These are phyloP conservation scores for Xerus rutilus DNA, from an alignment of 2,797 vertebrate genomes.

Conservation along the genomic window DNA sequence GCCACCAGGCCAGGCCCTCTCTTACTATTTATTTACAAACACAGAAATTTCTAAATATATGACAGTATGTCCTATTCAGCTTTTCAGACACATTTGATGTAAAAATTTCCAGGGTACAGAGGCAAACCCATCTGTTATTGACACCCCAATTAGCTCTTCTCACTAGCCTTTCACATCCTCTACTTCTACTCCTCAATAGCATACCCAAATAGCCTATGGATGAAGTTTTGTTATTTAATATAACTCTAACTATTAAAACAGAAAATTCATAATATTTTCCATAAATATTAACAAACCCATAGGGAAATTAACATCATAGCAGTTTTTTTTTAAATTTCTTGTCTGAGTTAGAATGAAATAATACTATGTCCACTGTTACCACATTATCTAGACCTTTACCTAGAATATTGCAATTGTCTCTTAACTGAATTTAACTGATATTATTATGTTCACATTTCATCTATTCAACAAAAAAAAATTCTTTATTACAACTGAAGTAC, in stretches of 20 bases:
- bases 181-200: background rate
- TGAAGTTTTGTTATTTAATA: background rate
- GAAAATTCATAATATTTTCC: background rate
- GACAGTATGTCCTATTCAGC: background rate
- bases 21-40: background rate
- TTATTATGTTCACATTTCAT: background rate
- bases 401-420: background rate
- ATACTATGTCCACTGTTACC: background rate
- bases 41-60: background rate
- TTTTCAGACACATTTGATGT: background rate
- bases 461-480: background rate
- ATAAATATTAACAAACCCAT: background rate
- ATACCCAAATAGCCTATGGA: rapidly evolving
- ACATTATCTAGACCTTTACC: background rate
- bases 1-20: background rate
- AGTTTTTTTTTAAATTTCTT: background rate
- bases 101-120: background rate
- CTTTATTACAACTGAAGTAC: background rate
- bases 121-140: background rate
- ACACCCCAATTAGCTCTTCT: background rate
- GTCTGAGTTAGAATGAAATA: background rate
- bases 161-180: background rate
- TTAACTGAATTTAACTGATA: background rate
- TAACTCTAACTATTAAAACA: background rate
- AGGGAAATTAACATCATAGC: background rate